Percentiles rank a stretch among this genome's conserved stretches.
phyloP scores from a whole-genome alignment of 1,140 invertebrate genomes.

The Asbolus verrucosus region DNA sequence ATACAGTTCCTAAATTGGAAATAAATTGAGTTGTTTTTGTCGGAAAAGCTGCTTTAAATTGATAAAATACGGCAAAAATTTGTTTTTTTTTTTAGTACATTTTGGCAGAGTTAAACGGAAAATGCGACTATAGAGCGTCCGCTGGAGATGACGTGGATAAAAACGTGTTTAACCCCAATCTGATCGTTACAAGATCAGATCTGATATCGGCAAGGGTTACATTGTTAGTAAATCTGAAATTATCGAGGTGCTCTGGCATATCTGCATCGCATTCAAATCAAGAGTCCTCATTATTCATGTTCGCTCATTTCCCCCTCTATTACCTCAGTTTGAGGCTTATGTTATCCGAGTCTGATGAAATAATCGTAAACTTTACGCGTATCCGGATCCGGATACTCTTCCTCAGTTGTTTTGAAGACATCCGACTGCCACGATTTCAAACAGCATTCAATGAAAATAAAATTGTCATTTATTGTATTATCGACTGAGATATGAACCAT shows the following conservation, averaged over 20 bases:
- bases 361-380: background rate
- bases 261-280: slow-evolving; percentile 32
- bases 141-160: too few relatives aligned
- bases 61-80: background rate
- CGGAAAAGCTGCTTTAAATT: background rate
- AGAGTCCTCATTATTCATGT: slow-evolving; percentile 24
- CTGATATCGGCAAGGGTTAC: background rate
- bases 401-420: too few relatives aligned
- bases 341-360: slow-evolving; percentile 16
- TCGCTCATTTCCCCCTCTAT: slow-evolving; percentile 21
- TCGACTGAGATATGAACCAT: too few relatives aligned
- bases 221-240: background rate
- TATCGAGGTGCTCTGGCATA: background rate
- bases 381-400: background rate
- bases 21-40: too few relatives aligned
- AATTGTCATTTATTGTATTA: too few relatives aligned
- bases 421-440: too few relatives aligned
- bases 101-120: too few relatives aligned
- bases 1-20: too few relatives aligned
- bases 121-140: too few relatives aligned
- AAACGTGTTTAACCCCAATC: too few relatives aligned
- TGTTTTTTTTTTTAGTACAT: too few relatives aligned
- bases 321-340: slow-evolving; percentile 23
- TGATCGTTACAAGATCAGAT: background rate
- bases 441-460: too few relatives aligned